Conservation (phyloP, 1,140 invertebrate species). For the Vanessa atalanta region DNA sequence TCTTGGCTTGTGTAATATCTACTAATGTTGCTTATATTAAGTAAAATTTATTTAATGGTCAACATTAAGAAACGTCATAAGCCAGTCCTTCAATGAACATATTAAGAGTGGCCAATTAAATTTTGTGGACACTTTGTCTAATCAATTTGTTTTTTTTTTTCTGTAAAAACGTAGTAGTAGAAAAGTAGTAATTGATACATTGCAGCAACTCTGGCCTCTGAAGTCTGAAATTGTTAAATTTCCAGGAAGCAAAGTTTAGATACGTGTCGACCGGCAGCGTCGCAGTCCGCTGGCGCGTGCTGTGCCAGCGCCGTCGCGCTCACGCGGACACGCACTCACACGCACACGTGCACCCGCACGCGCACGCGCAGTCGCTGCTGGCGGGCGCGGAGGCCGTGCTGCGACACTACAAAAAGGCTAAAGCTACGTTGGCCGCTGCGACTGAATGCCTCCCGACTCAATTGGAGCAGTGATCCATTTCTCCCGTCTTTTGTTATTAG, state of each 20-base stretch:
- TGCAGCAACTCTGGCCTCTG: too few species aligned
- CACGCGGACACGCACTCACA: neutral
- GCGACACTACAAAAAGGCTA: constrained; percentile 53
- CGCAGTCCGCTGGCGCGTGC: constrained; percentile 45
- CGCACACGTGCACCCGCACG: neutral
- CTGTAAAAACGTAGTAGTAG: too few species aligned
- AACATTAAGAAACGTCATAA: too few species aligned
- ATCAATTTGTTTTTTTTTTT: too few species aligned
- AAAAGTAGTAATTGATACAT: too few species aligned
- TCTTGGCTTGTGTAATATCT: too few species aligned
- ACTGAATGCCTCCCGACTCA: constrained; percentile 36
- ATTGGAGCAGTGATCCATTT: neutral
- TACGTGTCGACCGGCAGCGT: constrained; percentile 51
- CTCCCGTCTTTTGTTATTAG: too few species aligned
- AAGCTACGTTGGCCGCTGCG: constrained; percentile 55
- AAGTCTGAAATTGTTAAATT: neutral
- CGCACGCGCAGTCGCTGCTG: constrained; percentile 46
- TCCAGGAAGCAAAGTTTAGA: constrained; percentile 54
- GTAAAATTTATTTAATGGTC: too few species aligned
- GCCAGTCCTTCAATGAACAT: too few species aligned
- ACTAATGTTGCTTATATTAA: too few species aligned
- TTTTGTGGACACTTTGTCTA: neutral
- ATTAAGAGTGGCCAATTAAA: too few species aligned
- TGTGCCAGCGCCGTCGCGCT: constrained; percentile 39
- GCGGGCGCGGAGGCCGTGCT: constrained; percentile 58